These are phyloP conservation scores for Rotaria sp. DNA, from an alignment of 2,888 invertebrate genomes.

Conservation along the genomic window DNA sequence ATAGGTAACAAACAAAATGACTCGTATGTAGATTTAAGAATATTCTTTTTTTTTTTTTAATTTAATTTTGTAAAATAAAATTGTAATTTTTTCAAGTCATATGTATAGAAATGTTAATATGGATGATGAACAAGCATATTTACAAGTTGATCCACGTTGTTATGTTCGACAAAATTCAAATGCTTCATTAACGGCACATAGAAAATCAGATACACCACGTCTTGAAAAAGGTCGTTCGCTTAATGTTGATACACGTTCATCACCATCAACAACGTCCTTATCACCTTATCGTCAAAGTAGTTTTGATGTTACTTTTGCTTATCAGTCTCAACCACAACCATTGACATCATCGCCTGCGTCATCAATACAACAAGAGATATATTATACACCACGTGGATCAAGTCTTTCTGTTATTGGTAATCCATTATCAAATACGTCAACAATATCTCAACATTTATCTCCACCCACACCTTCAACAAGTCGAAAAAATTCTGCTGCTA, in stretches of 20 bases:
- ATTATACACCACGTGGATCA: slow-evolving; percentile 29
- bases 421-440: not conserved
- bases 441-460: slow-evolving; percentile 1
- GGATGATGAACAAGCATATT: slow-evolving; percentile 19
- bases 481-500: not conserved
- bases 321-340: not conserved
- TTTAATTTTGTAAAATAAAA: not conserved
- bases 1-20: not conserved
- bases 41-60: not conserved
- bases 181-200: not conserved
- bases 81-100: not conserved
- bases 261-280: not conserved
- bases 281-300: slow-evolving; percentile 16
- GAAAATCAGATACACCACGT: slow-evolving; percentile 9
- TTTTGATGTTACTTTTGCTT: not conserved
- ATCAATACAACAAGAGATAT: not conserved
- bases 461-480: not conserved
- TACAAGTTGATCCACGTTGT: slow-evolving; percentile 30
- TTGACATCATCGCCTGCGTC: not conserved
- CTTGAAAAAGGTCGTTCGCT: slow-evolving; percentile 1
- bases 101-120: not conserved
- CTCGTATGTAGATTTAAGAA: not conserved
- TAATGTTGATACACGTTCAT: slow-evolving; percentile 1
- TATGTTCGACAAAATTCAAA: slow-evolving; percentile 4
- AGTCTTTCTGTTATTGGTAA: not conserved